Conservation (phyloP, 1,140 invertebrate genomes). For the Mylabris phalerata region DNA sequence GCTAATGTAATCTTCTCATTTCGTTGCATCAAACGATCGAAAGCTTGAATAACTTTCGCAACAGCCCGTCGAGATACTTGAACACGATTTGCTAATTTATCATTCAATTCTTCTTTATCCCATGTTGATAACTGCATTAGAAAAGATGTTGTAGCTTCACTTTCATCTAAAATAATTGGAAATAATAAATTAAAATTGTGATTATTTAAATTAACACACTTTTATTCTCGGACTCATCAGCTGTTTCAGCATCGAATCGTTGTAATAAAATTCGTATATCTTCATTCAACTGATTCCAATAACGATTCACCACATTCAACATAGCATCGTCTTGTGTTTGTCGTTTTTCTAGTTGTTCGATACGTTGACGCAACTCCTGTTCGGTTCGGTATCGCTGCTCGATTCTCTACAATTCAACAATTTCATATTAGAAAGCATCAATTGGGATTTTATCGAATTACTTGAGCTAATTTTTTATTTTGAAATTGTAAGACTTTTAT, state of each 20-base stretch:
- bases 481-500: conserved; percentile 95
- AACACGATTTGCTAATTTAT: conserved; percentile 89
- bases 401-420: conserved; percentile 56
- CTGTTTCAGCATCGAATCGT: conserved; percentile 94
- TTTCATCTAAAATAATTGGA: conserved; percentile 69
- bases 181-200: neutral
- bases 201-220: conserved; percentile 47
- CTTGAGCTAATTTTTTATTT: conserved; percentile 93
- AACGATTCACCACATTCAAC: conserved; percentile 94
- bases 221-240: conserved; percentile 91
- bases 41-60: conserved; percentile 92
- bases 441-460: conserved; percentile 37
- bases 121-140: conserved; percentile 94
- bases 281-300: conserved; percentile 97
- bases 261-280: conserved; percentile 91
- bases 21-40: conserved; percentile 87
- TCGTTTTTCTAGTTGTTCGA: conserved; percentile 93
- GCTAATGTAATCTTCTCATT: conserved; percentile 87
- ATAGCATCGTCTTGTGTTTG: conserved; percentile 98
- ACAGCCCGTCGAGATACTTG: conserved; percentile 90
- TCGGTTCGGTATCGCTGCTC: conserved; percentile 86
- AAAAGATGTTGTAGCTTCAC: conserved; percentile 94
- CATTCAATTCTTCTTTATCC: conserved; percentile 96
- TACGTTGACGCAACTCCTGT: conserved; percentile 81
- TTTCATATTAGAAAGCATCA: conserved; percentile 4